Evolutionary conservation across 37 sponge, comb jelly and placozoan species (phyloP).

Genomic region (Crambe crambe): DNA sequence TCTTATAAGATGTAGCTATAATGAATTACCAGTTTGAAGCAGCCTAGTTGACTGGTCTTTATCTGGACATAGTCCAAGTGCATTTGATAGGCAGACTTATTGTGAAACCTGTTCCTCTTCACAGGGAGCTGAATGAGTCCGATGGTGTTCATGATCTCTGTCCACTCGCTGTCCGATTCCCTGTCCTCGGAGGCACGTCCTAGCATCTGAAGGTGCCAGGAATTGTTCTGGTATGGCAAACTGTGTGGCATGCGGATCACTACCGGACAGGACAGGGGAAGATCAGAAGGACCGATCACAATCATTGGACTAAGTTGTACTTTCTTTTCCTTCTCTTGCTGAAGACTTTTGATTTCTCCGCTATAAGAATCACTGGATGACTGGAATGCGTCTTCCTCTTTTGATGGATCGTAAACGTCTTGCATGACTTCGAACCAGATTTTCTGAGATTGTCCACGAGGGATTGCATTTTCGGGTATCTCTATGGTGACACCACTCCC

Average conservation of each 20-base stretch:
- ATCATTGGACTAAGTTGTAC: slow-evolving; percentile 50
- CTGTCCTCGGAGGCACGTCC: slow-evolving; percentile 23
- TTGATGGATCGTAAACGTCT: slow-evolving; percentile 21
- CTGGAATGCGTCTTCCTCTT: background rate
- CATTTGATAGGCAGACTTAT: slow-evolving; percentile 41
- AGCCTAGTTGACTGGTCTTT: slow-evolving; percentile 27
- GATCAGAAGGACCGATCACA: slow-evolving; percentile 43
- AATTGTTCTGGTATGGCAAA: slow-evolving; percentile 29
- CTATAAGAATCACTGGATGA: background rate
- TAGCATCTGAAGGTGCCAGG: slow-evolving; percentile 49
- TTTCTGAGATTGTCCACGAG: slow-evolving; percentile 47
- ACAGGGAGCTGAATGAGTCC: background rate
- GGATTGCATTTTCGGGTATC: slow-evolving; percentile 58
- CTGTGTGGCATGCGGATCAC: slow-evolving; percentile 69
- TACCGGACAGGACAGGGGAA: slow-evolving; percentile 34
- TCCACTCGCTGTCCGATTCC: slow-evolving; percentile 34
- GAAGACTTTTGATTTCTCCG: background rate
- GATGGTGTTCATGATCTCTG: slow-evolving; percentile 22
- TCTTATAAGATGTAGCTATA: too few relatives aligned
- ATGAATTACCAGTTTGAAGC: slow-evolving; percentile 25
- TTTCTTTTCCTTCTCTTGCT: background rate
- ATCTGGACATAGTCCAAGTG: slow-evolving; percentile 42
- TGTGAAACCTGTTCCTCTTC: slow-evolving; percentile 15
- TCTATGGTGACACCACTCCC: slow-evolving; percentile 62
- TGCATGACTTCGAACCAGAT: slow-evolving; percentile 73